Conservation (phyloP, 2,888 invertebrate genomes). For the Andrena chrysosceles region DNA sequence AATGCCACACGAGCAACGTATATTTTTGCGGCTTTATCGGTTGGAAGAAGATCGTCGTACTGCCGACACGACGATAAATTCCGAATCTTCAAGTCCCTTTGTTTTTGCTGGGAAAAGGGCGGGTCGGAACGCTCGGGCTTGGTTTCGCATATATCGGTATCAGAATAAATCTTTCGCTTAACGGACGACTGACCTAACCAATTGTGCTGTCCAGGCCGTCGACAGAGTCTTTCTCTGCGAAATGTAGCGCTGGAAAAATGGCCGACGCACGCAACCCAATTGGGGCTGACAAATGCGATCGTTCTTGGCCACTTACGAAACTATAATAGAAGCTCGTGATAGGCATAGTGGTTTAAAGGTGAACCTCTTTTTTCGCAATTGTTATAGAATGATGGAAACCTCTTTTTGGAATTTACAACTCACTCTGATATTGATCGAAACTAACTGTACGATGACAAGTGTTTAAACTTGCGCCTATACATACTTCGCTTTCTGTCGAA, state of each 20-base stretch:
- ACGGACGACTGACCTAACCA: background rate
- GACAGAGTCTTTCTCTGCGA: background rate
- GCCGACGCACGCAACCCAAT: background rate
- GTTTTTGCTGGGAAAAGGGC: background rate
- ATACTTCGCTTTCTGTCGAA: too few species aligned
- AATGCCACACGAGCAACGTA: slow-evolving; percentile 53
- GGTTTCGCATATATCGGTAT: background rate
- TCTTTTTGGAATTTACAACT: too few species aligned
- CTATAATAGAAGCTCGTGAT: too few species aligned
- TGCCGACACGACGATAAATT: slow-evolving; percentile 71
- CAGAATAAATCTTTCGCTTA: background rate
- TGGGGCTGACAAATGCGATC: background rate
- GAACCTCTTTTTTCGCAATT: too few species aligned
- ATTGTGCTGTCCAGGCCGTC: background rate
- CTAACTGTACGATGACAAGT: too few species aligned
- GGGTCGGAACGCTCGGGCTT: background rate
- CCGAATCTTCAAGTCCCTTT: slow-evolving; percentile 40
- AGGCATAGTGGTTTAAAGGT: too few species aligned
- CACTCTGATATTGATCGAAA: too few species aligned
- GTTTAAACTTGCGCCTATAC: too few species aligned
- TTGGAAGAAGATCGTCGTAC: slow-evolving; percentile 69
- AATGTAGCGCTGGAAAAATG: background rate
- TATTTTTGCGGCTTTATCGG: slow-evolving; percentile 71
- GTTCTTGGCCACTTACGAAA: background rate
- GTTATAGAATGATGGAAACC: too few species aligned